Evolutionary conservation across 1,140 invertebrate genomes (phyloP), one percentile per base, ranked within the genome.

Genomic region (Physella acuta): DNA sequence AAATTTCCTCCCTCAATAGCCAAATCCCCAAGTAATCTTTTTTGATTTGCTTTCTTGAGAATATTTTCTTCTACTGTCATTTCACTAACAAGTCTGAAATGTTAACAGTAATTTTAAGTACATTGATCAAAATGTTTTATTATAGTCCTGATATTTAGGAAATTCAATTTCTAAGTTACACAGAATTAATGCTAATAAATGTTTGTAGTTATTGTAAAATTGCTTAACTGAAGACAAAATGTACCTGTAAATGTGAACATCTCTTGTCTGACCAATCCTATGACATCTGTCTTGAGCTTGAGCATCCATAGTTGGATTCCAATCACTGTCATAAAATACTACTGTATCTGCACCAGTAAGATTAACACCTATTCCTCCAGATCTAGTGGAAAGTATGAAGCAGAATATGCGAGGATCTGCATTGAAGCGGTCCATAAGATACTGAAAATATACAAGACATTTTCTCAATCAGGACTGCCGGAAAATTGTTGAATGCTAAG

Each of bases 261-360:
- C 97, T 76, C 97, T 88, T 0, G 98, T 99, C 87, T 99, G 98
- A 1, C 98, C 98, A 81, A 99, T 99, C 76, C 98, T 90, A 87
- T 99, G 97, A 86, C 96, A 98, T 75, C 97, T 88, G 87, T 99
- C 98, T 86, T 99, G 97, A 65, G 97, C 97, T 76, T 89, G 97
- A 55, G 96, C 96, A 89, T 99, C 97, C 97, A 99, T 99, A 0
- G 97, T 99, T 53, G 97, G 97, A 90, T 99, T 99, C 98, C 97
- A 99, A 87, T 99, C 98, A 73, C 94, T 97, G 87, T 99, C 98
- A 86, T 99, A 99, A 87, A 99, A 99, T 82, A 99, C 93, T 53
- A 99, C 98, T 75, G 96, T 98, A 86, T 99, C 98, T 36, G 98
- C 98, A 63, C 98, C 98, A 14, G 97, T 99, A 64, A 99, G 87